Evolutionary conservation across 1,140 invertebrate genomes (phyloP).

Genomic region (Lordiphosa stackelbergi): DNA sequence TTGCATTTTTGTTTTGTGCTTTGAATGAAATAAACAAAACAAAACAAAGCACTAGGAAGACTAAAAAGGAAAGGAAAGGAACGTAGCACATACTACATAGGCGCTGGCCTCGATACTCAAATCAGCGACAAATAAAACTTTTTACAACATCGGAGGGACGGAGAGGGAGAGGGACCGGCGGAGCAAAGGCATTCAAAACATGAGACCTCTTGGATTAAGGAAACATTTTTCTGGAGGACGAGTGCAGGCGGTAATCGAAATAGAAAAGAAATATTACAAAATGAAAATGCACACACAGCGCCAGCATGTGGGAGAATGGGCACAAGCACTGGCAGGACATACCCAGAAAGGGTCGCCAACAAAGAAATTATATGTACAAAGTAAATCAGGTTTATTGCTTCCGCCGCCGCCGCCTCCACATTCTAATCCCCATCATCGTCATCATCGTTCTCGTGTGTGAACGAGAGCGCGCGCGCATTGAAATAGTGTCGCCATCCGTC

Average conservation of each 20-base stretch:
- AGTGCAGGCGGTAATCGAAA: conserved; percentile 30
- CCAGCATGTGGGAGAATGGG: conserved; percentile 8
- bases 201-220: conserved; percentile 44
- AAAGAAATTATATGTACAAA: conserved; percentile 23
- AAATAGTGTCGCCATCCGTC: conserved; percentile 11
- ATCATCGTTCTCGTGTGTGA: not conserved
- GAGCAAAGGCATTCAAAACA: conserved; percentile 32
- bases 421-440: not conserved
- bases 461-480: conserved; percentile 6
- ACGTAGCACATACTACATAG: conserved; percentile 35
- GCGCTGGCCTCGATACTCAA: conserved; percentile 55
- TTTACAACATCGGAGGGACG: conserved; percentile 38
- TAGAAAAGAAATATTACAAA: conserved; percentile 39
- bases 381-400: conserved; percentile 47
- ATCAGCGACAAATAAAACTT: conserved; percentile 60
- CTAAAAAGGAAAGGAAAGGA: conserved; percentile 4
- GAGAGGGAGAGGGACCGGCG: not conserved
- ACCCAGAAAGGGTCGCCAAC: conserved; percentile 7
- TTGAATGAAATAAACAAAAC: conserved; percentile 49
- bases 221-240: conserved; percentile 32
- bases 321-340: not conserved
- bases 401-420: not conserved
- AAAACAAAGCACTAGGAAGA: conserved; percentile 7
- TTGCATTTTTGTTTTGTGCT: conserved; percentile 52
- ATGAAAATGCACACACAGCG: conserved; percentile 30